phyloP scores from a whole-genome alignment of 2,888 invertebrate genomes.

The Embidobia sp. region DNA sequence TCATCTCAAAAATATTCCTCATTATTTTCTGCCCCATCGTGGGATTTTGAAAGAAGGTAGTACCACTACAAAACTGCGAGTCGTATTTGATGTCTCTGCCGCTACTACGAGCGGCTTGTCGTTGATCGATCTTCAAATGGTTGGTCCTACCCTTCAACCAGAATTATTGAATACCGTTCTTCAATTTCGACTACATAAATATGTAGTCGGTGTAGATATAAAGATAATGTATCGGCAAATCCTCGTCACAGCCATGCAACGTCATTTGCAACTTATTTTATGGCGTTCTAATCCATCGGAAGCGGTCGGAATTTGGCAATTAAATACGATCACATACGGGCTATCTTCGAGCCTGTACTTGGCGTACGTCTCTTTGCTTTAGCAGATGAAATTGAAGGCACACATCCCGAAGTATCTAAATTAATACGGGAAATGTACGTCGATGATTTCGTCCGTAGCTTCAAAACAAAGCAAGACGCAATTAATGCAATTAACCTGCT shows the following conservation, averaged over 20 bases:
- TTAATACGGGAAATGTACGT: constrained; percentile 30
- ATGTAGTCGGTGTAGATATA: constrained; percentile 69
- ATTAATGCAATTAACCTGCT: background rate
- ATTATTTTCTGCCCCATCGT: constrained; percentile 30
- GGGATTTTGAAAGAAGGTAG: constrained; percentile 47
- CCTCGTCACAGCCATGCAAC: constrained; percentile 44
- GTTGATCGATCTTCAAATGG: constrained; percentile 65
- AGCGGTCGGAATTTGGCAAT: constrained; percentile 34
- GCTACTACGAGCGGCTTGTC: constrained; percentile 64
- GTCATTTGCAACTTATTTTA: constrained; percentile 67
- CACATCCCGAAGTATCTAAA: constrained; percentile 6
- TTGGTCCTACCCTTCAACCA: constrained; percentile 66
- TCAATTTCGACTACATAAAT: constrained; percentile 60
- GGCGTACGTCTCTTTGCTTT: constrained; percentile 65
- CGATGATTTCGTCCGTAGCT: constrained; percentile 19
- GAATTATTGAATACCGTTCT: constrained; percentile 61
- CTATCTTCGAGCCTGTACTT: constrained; percentile 65
- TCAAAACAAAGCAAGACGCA: constrained; percentile 12
- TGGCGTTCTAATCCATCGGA: constrained; percentile 61
- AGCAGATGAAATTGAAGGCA: constrained; percentile 46
- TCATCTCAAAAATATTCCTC: background rate
- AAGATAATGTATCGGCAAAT: constrained; percentile 70
- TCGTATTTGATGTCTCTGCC: constrained; percentile 72
- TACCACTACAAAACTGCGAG: constrained; percentile 69
- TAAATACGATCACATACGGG: constrained; percentile 68